Percentiles rank a stretch among this genome's conserved stretches.
phyloP scores from a whole-genome alignment of 2,888 invertebrate genomes.

The Andrena hattorfiana region DNA sequence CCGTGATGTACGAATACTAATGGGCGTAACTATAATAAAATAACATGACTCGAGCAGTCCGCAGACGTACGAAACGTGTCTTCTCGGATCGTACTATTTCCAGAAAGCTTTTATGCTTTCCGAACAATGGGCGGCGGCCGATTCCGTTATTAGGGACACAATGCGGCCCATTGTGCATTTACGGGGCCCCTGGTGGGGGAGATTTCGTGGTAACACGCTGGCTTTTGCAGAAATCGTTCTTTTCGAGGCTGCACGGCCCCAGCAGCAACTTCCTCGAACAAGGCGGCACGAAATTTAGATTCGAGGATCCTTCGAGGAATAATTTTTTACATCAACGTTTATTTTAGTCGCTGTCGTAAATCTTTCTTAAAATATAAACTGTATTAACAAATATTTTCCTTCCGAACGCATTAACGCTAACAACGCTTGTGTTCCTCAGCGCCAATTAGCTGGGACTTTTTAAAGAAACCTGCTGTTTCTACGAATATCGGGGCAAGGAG shows the following conservation, averaged over 20 bases:
- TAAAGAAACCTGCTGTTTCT: no score
- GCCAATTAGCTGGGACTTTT: no score
- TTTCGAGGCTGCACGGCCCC: constrained; percentile 18
- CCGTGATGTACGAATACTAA: not conserved
- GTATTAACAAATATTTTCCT: not conserved
- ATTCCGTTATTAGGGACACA: constrained; percentile 75
- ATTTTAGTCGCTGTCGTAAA: not conserved
- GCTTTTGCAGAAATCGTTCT: constrained; percentile 40
- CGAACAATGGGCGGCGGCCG: constrained; percentile 70
- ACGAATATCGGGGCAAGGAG: no score
- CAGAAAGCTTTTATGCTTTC: constrained; percentile 73
- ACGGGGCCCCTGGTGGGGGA: constrained; percentile 31
- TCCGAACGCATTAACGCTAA: not conserved
- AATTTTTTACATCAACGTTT: constrained; percentile 6
- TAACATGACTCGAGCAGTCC: not conserved
- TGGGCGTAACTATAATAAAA: constrained; percentile 17
- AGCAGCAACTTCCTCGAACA: constrained; percentile 16
- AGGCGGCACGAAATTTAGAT: constrained; percentile 15
- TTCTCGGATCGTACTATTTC: constrained; percentile 48
- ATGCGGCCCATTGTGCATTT: constrained; percentile 73
- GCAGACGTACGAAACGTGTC: constrained; percentile 1
- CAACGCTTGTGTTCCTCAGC: not conserved
- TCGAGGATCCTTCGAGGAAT: not conserved
- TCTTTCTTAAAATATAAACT: not conserved
- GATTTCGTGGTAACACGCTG: constrained; percentile 52